phyloP scores from a whole-genome alignment of 2,113 vertebrate genomes.

The Cavia aperea region DNA sequence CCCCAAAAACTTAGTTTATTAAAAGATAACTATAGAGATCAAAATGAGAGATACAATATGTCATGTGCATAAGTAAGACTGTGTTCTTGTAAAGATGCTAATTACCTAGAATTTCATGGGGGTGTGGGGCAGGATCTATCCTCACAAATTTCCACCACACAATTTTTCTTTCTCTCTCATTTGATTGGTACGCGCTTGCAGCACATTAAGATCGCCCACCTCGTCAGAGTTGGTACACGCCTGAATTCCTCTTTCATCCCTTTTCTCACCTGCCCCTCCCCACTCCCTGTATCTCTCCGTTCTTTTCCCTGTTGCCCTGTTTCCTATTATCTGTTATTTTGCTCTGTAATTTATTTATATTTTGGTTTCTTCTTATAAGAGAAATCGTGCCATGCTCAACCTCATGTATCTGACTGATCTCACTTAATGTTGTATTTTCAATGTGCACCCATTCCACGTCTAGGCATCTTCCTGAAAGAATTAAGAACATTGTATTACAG shows the following conservation, averaged over 20 bases:
- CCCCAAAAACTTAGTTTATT: neutral
- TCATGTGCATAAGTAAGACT: neutral
- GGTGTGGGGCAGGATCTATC: neutral
- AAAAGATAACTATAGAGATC: neutral
- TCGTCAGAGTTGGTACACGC: neutral
- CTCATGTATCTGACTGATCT: neutral
- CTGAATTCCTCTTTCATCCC: neutral
- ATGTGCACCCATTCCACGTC: neutral
- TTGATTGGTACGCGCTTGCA: neutral
- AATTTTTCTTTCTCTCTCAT: neutral
- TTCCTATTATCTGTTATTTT: neutral
- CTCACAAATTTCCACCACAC: neutral
- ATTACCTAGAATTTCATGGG: neutral
- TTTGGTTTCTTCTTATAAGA: neutral
- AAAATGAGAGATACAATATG: neutral
- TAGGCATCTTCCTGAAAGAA: neutral
- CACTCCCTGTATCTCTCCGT: neutral
- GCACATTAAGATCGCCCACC: neutral
- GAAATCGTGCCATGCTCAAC: neutral
- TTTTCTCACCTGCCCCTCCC: neutral
- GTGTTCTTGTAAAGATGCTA: neutral
- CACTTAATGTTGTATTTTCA: neutral
- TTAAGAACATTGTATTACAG: neutral
- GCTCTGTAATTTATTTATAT: neutral
- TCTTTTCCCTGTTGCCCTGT: neutral